Percentiles rank a stretch among this genome's conserved stretches.
These are phyloP conservation scores for Andrena haemorrhoa DNA, from an alignment of 2,888 invertebrate genomes.

Conservation along the genomic window DNA sequence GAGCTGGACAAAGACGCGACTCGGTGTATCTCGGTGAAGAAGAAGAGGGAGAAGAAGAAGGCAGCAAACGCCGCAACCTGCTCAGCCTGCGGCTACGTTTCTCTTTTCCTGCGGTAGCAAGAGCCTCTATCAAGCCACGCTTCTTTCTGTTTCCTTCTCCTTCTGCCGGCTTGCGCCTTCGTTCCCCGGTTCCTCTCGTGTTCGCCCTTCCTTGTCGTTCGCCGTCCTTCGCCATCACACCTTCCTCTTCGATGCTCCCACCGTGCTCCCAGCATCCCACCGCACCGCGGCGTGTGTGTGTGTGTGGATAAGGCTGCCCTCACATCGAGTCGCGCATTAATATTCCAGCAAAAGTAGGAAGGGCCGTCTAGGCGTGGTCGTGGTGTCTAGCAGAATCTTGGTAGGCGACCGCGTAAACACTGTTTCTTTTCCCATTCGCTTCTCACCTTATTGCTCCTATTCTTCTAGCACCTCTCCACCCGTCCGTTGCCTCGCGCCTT, in stretches of 20 bases:
- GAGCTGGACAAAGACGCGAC: constrained; percentile 41
- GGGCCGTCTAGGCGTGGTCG: constrained; percentile 57
- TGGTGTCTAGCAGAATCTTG: constrained; percentile 14
- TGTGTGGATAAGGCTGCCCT: constrained; percentile 40
- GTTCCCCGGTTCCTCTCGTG: constrained; percentile 13
- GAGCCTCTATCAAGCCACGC: constrained; percentile 72
- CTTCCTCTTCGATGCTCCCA: constrained; percentile 7
- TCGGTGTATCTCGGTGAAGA: constrained; percentile 31
- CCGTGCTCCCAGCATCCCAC: constrained; percentile 27
- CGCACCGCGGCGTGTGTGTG: neutral
- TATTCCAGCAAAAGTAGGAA: constrained; percentile 70
- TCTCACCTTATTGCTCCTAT: neutral
- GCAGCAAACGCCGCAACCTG: constrained; percentile 77
- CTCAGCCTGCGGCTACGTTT: constrained; percentile 79
- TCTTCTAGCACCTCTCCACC: neutral
- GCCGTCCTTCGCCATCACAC: neutral
- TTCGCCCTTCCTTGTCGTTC: neutral
- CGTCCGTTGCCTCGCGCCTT: neutral
- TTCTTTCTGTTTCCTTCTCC: constrained; percentile 49
- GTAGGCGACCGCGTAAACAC: constrained; percentile 18
- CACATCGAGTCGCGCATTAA: constrained; percentile 69
- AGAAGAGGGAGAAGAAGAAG: constrained; percentile 51
- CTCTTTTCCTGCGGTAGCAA: constrained; percentile 80
- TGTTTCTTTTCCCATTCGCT: constrained; percentile 8
- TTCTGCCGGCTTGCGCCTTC: constrained; percentile 9